Percentiles rank a stretch among this genome's conserved stretches.
Conservation (phyloP, 2,113 vertebrate genomes). For the Perccottus glenii region DNA sequence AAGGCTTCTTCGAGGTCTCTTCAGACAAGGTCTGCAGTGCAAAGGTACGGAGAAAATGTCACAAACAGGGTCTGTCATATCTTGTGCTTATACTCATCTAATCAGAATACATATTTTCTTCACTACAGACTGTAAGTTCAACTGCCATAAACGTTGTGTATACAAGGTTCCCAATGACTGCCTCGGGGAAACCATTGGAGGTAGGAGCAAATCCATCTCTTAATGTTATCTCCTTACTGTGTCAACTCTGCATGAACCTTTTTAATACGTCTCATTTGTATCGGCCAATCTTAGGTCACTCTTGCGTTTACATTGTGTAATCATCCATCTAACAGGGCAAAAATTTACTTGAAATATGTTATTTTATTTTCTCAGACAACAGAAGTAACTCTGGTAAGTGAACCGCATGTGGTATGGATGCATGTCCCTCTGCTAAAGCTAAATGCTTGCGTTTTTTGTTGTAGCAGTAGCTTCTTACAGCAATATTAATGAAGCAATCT, state of each 20-base stretch:
- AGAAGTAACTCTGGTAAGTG: slow-evolving; percentile 73
- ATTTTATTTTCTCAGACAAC: slow-evolving; percentile 75
- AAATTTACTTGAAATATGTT: slow-evolving; percentile 48
- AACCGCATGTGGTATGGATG: slow-evolving; percentile 5
- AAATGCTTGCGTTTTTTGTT: background rate
- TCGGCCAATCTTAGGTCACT: slow-evolving; percentile 18
- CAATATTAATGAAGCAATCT: background rate
- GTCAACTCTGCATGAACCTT: slow-evolving; percentile 34
- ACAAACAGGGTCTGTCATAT: background rate
- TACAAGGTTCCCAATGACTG: slow-evolving; percentile 90
- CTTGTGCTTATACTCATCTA: background rate
- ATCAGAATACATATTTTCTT: slow-evolving; percentile 10
- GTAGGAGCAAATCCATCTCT: slow-evolving; percentile 63
- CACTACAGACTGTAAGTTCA: slow-evolving; percentile 88
- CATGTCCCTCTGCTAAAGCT: slow-evolving; percentile 1
- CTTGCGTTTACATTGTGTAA: slow-evolving; percentile 14
- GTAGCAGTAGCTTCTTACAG: background rate
- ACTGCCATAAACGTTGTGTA: slow-evolving; percentile 90
- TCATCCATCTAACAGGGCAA: slow-evolving; percentile 21
- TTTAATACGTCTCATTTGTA: slow-evolving; percentile 19
- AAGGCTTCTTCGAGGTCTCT: slow-evolving; percentile 87
- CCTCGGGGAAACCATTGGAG: slow-evolving; percentile 85
- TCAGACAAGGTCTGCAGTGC: slow-evolving; percentile 90
- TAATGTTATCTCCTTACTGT: background rate
- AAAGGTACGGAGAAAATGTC: slow-evolving; percentile 79